phyloP scores from a whole-genome alignment of 2,888 invertebrate genomes.

The Pammene aurita region DNA sequence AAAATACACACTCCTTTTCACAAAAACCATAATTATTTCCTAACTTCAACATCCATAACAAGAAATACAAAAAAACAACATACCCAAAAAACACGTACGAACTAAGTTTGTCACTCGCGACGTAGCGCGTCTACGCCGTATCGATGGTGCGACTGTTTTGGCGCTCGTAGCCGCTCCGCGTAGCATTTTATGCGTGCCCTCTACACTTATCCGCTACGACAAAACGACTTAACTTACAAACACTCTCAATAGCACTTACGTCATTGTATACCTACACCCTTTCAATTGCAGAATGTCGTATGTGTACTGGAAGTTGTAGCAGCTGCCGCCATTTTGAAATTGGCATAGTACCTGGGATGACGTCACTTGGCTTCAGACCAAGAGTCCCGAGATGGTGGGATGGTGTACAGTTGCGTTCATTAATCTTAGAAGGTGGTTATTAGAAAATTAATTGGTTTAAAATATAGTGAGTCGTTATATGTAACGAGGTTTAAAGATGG shows the following conservation, averaged over 20 bases:
- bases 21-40: too few species aligned
- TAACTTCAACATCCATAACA: too few species aligned
- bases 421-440: constrained; percentile 26
- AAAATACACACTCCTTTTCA: too few species aligned
- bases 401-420: constrained; percentile 40
- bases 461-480: constrained; percentile 29
- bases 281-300: constrained; percentile 1
- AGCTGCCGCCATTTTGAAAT: background rate
- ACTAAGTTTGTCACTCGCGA: constrained; percentile 48
- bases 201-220: background rate
- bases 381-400: constrained; percentile 33
- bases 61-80: constrained; percentile 38
- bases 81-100: constrained; percentile 39
- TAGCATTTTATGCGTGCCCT: constrained; percentile 56
- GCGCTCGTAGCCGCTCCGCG: constrained; percentile 58
- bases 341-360: constrained; percentile 24
- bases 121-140: constrained; percentile 76
- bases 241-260: background rate
- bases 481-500: constrained; percentile 31
- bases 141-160: constrained; percentile 68
- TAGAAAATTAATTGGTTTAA: constrained; percentile 38
- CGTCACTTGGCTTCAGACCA: constrained; percentile 40
- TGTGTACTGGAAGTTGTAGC: background rate
- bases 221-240: constrained; percentile 8
- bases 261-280: background rate